Evolutionary conservation across 2,113 vertebrate genomes (phyloP), one percentile per base, ranked within the genome.

Genomic region (Centropus bengalensis): DNA sequence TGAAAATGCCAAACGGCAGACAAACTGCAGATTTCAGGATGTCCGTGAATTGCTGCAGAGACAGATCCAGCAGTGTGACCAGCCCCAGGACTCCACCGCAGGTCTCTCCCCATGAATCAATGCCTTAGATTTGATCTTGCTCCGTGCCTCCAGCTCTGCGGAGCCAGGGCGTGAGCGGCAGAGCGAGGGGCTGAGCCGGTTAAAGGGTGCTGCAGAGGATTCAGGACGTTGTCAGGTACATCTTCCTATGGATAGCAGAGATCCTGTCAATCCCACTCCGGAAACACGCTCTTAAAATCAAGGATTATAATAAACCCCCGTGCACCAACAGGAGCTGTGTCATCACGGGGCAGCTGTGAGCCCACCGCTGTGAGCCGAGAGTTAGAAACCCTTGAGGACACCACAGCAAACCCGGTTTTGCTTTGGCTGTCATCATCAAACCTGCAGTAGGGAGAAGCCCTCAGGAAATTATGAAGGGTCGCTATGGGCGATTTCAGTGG

Each of bases 401-500:
- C 42, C 36, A 15, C 0, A 1, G 42, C 32, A 36, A 66, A 62
- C 2, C 40, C 0, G 0, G 4, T 55, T 47, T 42, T 44, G 27
- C 62, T 64, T 42, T 36, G 51, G 16, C 24, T 52, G 22, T 26
- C 21, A 6, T 6, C 42, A 27, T 17, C 45, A 45, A 68, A 54
- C n/a, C 59, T 22, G 3, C 36, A 47, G 66, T 32, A 52, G 15
- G 1, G 62, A 32, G 59, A 33, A 33, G 47, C 56, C 6, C 36
- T 49, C 15, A 24, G 64, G 36, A 49, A 70, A 45, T 14, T 21
- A 45, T 45, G 44, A 45, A 51, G 6, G 75, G 18, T 9, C 40
- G 22, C 38, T 30, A 8, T 1, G 1, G 5, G 8, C 42, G 30
- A 13, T 8, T n/a, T 6, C n/a, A 19, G 22, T 5, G 6, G 4